phyloP scores from a whole-genome alignment of 2,888 invertebrate genomes.

The Tiliacea citrago region DNA sequence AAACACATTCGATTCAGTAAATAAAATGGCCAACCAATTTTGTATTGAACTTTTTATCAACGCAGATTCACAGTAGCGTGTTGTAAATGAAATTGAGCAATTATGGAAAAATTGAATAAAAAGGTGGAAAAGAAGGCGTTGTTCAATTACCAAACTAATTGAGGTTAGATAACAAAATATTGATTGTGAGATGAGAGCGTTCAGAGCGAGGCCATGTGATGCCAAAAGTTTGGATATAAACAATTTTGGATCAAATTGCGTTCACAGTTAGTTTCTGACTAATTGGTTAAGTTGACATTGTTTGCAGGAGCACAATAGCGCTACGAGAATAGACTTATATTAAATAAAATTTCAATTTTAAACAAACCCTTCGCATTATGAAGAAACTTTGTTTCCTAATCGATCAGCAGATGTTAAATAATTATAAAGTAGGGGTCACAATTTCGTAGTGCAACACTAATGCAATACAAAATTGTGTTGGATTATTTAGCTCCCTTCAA shows the following conservation, averaged over 20 bases:
- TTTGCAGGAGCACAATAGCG: slow-evolving; percentile 59
- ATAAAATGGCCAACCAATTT: slow-evolving; percentile 28
- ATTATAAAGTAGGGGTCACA: neutral
- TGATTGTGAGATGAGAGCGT: slow-evolving; percentile 35
- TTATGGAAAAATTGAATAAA: neutral
- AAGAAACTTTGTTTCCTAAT: neutral
- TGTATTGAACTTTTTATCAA: slow-evolving; percentile 16
- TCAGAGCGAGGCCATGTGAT: slow-evolving; percentile 42
- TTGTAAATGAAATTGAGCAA: slow-evolving; percentile 17
- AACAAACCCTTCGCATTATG: slow-evolving; percentile 9
- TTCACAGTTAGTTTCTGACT: slow-evolving; percentile 62
- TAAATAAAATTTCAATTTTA: slow-evolving; percentile 33
- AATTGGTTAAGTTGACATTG: slow-evolving; percentile 70
- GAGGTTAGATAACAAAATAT: slow-evolving; percentile 40
- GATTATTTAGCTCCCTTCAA: too few relatives aligned
- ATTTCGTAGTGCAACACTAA: neutral
- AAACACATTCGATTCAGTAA: slow-evolving; percentile 29
- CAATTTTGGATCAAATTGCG: slow-evolving; percentile 65
- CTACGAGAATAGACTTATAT: slow-evolving; percentile 6
- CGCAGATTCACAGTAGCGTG: slow-evolving; percentile 3
- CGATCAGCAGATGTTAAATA: neutral
- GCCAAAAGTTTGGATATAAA: slow-evolving; percentile 61
- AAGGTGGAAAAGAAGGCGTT: slow-evolving; percentile 13
- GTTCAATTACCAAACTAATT: slow-evolving; percentile 26
- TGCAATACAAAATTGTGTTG: neutral